Percentiles rank a stretch among this genome's conserved stretches.
phyloP scores from a whole-genome alignment of 1,140 invertebrate genomes.

The Latrodectus geometricus region DNA sequence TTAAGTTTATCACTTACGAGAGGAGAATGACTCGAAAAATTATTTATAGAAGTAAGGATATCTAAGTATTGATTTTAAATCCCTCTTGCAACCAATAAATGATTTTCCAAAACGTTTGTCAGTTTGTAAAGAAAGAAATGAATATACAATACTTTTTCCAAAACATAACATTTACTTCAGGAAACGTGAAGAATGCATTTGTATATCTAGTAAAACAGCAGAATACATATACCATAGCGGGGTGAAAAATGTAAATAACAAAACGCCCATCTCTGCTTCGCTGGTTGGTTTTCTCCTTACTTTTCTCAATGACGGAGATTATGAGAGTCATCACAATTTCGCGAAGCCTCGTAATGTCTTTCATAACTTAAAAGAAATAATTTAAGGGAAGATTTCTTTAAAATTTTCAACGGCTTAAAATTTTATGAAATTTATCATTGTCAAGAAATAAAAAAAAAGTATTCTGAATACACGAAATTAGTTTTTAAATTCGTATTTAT shows the following conservation, averaged over 20 bases:
- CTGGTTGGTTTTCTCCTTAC: neutral
- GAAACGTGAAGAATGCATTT: neutral
- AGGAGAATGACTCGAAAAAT: too few species aligned
- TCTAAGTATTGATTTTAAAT: too few species aligned
- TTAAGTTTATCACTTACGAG: too few species aligned
- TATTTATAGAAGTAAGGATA: too few species aligned
- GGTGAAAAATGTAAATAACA: conserved; percentile 2
- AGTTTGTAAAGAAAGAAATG: neutral
- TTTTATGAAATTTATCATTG: too few species aligned
- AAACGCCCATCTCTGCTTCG: conserved; percentile 10
- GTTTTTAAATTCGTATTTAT: too few species aligned
- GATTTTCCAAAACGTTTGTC: too few species aligned
- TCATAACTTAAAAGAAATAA: neutral
- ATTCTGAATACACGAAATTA: too few species aligned
- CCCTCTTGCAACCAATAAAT: too few species aligned
- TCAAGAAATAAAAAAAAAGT: too few species aligned
- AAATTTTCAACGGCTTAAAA: too few species aligned
- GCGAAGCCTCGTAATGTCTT: conserved; percentile 14
- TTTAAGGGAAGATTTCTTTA: too few species aligned
- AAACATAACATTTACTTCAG: neutral
- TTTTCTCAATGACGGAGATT: conserved; percentile 21
- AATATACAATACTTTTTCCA: neutral
- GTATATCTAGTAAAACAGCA: neutral
- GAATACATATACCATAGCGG: neutral
- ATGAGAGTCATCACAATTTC: conserved; percentile 56